Evolutionary conservation across 2,797 vertebrate species (phyloP).

Genomic region (Xenopus petersii): DNA sequence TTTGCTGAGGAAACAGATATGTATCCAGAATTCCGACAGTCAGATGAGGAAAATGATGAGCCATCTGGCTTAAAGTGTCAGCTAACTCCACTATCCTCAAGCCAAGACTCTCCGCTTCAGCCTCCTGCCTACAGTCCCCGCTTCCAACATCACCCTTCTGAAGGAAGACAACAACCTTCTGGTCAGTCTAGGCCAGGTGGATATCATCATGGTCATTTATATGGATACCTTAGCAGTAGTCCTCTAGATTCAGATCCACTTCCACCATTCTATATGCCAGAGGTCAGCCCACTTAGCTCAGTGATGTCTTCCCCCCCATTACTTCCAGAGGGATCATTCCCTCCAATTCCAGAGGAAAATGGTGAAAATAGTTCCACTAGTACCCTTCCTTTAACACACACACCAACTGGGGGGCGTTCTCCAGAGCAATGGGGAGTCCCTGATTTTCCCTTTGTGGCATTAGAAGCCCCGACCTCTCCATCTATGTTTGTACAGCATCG

Average conservation of each 20-base stretch:
- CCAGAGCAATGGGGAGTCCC: conserved; percentile 92
- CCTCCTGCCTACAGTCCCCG: conserved; percentile 96
- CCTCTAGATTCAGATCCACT: conserved; percentile 79
- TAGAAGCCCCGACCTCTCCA: conserved; percentile 87
- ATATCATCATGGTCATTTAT: conserved; percentile 92
- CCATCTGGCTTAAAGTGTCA: conserved; percentile 89
- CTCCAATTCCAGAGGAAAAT: conserved; percentile 91
- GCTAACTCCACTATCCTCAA: conserved; percentile 94
- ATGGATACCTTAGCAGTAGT: conserved; percentile 90
- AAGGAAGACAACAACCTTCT: conserved; percentile 90
- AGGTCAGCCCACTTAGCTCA: conserved; percentile 94
- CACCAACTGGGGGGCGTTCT: conserved; percentile 85
- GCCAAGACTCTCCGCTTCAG: conserved; percentile 95
- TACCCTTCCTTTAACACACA: conserved; percentile 91
- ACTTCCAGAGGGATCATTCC: conserved; percentile 87
- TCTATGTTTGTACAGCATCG: conserved; percentile 87
- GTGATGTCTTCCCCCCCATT: conserved; percentile 90
- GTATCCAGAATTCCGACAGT: conserved; percentile 98
- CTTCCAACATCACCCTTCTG: conserved; percentile 83
- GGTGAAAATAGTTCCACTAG: conserved; percentile 91
- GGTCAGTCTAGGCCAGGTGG: conserved; percentile 86
- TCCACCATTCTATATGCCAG: conserved; percentile 96
- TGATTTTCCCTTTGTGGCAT: conserved; percentile 87
- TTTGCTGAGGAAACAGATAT: conserved; percentile 98
- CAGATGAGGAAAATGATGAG: conserved; percentile 96